Evolutionary conservation across 2,113 vertebrate genomes (phyloP), one percentile per base, ranked within the genome.

Genomic region (Terrapene triunguis): DNA sequence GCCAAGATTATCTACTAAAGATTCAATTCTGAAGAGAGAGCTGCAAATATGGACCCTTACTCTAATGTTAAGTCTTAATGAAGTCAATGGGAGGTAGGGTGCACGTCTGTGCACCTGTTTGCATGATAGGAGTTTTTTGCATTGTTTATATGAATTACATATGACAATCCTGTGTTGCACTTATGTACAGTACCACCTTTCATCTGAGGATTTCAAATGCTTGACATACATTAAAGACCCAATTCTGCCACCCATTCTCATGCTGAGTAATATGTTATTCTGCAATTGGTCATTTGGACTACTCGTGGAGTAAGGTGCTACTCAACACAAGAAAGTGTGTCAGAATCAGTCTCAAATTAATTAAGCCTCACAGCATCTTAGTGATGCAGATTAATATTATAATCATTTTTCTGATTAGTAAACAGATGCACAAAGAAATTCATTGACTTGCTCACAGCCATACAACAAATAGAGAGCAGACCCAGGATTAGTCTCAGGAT

Each of bases 1-100:
- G 91, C 88, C 93, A 82, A 97, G 96, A 97, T 98, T 97, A 96
- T 93, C 92, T 95, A 86, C 92, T 89, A 94, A 95, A 95, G 96
- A 89, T 82, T 74, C 21, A 62, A 83, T 90, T 96, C 96, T 96
- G 96, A 93, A 94, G 94, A 96, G 62, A 62, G 84, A 97, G 95
- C 94, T 97, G 94, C 84, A 96, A 96, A 93, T 91, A 85, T 84
- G 90, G 87, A 53, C 89, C 94, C 83, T 93, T 94, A 92, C 88
- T 92, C 94, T 83, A 89, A 65, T 87, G 80, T 0, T 0, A 84
- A 80, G 69, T 50, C 47, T 96, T 95, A 91, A 94, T 90, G 94
- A 94, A 97, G 87, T 90, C 90, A 85, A 42, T 19, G 90, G 81
- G 89, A 93, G 59, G 87, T 87, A 92, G 74, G 90, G 89, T 93